Percentiles rank a stretch among this genome's conserved stretches.
Conservation (phyloP, 1,140 invertebrate species). For the Aphidius gifuensis region DNA sequence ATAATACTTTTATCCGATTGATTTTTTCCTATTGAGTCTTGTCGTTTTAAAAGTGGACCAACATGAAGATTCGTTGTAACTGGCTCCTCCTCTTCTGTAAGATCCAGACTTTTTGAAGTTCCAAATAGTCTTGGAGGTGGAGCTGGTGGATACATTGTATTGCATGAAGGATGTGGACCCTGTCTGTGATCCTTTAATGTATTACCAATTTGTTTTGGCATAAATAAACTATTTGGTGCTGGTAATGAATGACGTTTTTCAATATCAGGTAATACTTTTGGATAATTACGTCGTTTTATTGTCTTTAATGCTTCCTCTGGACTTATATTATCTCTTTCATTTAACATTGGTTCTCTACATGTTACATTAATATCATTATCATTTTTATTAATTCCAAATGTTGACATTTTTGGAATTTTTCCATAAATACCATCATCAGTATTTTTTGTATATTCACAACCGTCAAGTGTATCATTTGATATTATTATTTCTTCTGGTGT, state of each 20-base stretch:
- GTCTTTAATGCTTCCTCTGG: conserved; percentile 69
- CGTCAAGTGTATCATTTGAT: conserved; percentile 17
- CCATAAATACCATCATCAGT: conserved; percentile 41
- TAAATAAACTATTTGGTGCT: conserved; percentile 36
- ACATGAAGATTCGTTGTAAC: conserved; percentile 49
- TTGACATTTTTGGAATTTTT: conserved; percentile 41
- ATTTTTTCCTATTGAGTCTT: conserved; percentile 32
- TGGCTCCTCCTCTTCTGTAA: conserved; percentile 38
- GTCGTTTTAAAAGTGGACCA: conserved; percentile 39
- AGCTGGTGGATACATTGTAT: conserved; percentile 34
- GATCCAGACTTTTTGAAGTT: conserved; percentile 37
- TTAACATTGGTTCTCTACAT: conserved; percentile 47
- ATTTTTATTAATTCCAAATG: conserved; percentile 51
- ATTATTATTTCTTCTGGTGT: conserved; percentile 20
- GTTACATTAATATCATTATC: conserved; percentile 70
- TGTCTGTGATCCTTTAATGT: conserved; percentile 35
- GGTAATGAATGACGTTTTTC: conserved; percentile 50
- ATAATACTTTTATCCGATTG: conserved; percentile 39
- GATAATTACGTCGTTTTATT: conserved; percentile 74
- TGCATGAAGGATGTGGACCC: conserved; percentile 23
- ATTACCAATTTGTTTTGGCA: conserved; percentile 33
- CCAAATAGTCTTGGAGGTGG: conserved; percentile 46
- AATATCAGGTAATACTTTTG: conserved; percentile 74
- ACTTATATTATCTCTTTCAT: conserved; percentile 50
- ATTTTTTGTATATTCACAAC: conserved; percentile 7